Evolutionary conservation across 2,797 vertebrate species (phyloP).

Genomic region (Sebastes alutus): DNA sequence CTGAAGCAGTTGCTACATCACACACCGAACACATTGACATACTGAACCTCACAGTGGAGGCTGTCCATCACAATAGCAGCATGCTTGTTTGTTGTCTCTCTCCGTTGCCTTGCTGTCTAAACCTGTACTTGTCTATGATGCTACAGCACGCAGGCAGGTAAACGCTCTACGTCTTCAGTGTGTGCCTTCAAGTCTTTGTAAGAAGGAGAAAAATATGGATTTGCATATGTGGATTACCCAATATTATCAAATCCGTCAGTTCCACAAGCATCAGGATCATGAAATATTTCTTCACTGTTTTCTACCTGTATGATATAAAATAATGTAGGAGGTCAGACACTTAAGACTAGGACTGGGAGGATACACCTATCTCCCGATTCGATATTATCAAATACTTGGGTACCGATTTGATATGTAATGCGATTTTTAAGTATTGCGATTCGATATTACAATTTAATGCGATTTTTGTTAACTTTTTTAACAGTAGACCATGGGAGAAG

Average conservation of each 20-base stretch:
- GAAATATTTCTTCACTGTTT: slow-evolving; percentile 4
- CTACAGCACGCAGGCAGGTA: slow-evolving; percentile 47
- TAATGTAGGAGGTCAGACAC: background rate
- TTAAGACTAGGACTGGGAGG: background rate
- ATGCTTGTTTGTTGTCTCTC: slow-evolving; percentile 75
- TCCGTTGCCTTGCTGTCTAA: slow-evolving; percentile 68
- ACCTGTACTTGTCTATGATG: slow-evolving; percentile 54
- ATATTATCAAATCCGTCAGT: slow-evolving; percentile 8
- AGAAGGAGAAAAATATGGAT: slow-evolving; percentile 27
- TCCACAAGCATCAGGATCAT: background rate
- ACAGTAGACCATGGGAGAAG: too few species aligned
- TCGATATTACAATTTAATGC: too few species aligned
- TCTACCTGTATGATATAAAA: background rate
- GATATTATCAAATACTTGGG: too few species aligned
- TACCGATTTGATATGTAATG: too few species aligned
- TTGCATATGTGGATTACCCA: slow-evolving; percentile 4
- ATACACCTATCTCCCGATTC: too few species aligned
- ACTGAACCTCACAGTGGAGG: slow-evolving; percentile 74
- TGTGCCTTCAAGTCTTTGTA: slow-evolving; percentile 10
- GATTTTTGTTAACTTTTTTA: too few species aligned
- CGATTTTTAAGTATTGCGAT: accelerated
- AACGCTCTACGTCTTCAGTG: slow-evolving; percentile 31
- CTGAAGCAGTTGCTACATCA: slow-evolving; percentile 75
- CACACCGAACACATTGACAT: slow-evolving; percentile 71
- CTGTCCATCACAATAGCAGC: slow-evolving; percentile 78